Base-by-base conservation (phyloP, 64 coral and sea anemone genomes). In the Montipora foliosa region DNA sequence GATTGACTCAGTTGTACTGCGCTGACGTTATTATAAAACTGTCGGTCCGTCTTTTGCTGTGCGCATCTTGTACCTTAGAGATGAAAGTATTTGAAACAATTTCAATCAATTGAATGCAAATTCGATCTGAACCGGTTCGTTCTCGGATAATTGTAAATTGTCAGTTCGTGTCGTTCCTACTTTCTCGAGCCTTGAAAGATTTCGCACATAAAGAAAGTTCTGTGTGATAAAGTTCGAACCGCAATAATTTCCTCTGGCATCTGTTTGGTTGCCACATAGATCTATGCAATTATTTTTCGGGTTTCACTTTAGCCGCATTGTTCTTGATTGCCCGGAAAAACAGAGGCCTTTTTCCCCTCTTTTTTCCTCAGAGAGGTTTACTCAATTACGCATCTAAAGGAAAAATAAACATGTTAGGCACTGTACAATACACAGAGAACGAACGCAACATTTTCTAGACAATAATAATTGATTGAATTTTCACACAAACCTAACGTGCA, bases 11-110 rank as follows among this genome's bases (percentile, higher is more conserved):
- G 25, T 25, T 25, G 25, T 0, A 25, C 25, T 25, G 25, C 25
- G 25, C 25, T 25, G 25, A 25, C 25, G 25, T 25, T 25, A 25
- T 25, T 25, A 25, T 25, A 25, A 25, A 25, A 25, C 25, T 25
- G 25, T 2, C 5, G 0, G 52, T 55, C 52, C 10, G 52, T 7
- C 5, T 55, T 55, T 55, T 55, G 52, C 10, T 10, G 52, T 55
- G 1, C 10, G 25, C 25, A 84, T 67, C 44, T 84, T 83, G 52
- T 2, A 10, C 81, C 44, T 24, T 84, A 44, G 81, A 84, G 46
- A 84, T 60, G 25, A 70, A 84, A 68, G 58, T 84, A 84, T 84
- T 84, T 62, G 81, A 68, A 70, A 48, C 44, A 17, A 70, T 84
- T 25, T 25, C 25, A 25, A 25, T n/a, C n/a, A n/a, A n/a, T n/a